phyloP scores from a whole-genome alignment of 2,888 invertebrate species.

The Slavum lentiscoides region DNA sequence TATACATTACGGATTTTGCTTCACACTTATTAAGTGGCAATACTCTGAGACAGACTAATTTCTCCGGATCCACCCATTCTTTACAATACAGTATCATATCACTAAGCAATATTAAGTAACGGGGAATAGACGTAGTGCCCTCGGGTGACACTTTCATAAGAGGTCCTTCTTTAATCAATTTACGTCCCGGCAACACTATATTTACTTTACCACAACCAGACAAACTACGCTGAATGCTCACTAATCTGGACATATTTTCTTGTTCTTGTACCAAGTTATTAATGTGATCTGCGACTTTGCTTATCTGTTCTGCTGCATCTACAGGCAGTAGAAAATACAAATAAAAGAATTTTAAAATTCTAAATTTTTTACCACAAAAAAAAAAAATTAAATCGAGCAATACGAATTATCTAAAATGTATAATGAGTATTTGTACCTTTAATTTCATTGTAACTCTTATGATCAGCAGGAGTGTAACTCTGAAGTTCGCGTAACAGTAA shows the following conservation, averaged over 20 bases:
- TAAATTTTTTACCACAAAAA: too few species aligned
- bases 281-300: conserved; percentile 72
- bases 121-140: conserved; percentile 61
- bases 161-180: conserved; percentile 70
- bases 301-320: conserved; percentile 71
- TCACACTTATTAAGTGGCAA: conserved; percentile 73
- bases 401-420: background rate
- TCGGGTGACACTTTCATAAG: conserved; percentile 63
- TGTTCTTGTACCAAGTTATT: conserved; percentile 74
- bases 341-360: too few species aligned
- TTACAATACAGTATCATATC: conserved; percentile 78
- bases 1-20: conserved; percentile 65
- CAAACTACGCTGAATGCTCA: conserved; percentile 70
- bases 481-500: conserved; percentile 72
- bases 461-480: conserved; percentile 65
- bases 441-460: conserved; percentile 65
- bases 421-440: conserved; percentile 60
- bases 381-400: too few species aligned
- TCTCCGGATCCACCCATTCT: conserved; percentile 65
- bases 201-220: conserved; percentile 65
- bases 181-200: conserved; percentile 71
- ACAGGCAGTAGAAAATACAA: too few species aligned
- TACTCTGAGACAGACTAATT: conserved; percentile 69
- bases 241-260: conserved; percentile 71
- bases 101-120: conserved; percentile 73